Evolutionary conservation across 1,140 invertebrate genomes (phyloP), one percentile per base, ranked within the genome.

Genomic region (Eriocheir sinensis): DNA sequence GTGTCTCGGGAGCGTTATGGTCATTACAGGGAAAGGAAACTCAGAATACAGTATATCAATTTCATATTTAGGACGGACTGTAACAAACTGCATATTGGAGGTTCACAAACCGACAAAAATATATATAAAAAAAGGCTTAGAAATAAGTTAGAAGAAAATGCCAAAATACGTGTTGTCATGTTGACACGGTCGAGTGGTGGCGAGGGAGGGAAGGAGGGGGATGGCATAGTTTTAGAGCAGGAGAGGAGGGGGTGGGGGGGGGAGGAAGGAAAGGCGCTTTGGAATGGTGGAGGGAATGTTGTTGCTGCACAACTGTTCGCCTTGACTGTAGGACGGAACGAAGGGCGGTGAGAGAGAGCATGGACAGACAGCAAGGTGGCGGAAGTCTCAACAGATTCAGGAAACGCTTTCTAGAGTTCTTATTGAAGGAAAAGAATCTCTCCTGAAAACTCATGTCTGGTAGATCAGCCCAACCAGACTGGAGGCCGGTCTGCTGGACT

Each of bases 1-100:
- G n/a, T n/a, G n/a, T n/a, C n/a, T n/a, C n/a, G n/a, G n/a, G n/a
- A n/a, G n/a, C n/a, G n/a, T n/a, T n/a, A n/a, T 85, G 34, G 27
- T 30, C 30, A 85, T 85, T 30, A 4, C 8, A 36, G 6, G 53
- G 1, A 72, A 72, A 72, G 17, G n/a, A 72, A n/a, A 89, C 38
- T 48, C 44, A 27, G 36, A 8, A 27, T 30, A 41, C 40, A 89
- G 38, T 89, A 44, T 48, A 41, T 38, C 30, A 38, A 36, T 44
- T 89, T 89, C n/a, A 40, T 44, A 89, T 89, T 44, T 27, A 44
- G 86, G 38, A 89, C 40, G 86, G 36, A 89, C 40, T 89, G 86
- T 89, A 89, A 89, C 60, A 72, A 72, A 72, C 12, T 72, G 27
- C n/a, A 72, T 72, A n/a, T 72, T 72, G 17, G 60, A n/a, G 60